These are phyloP conservation scores for Tachyglossus aculeatus DNA, from an alignment of 2,797 vertebrate genomes.

Conservation along the genomic window DNA sequence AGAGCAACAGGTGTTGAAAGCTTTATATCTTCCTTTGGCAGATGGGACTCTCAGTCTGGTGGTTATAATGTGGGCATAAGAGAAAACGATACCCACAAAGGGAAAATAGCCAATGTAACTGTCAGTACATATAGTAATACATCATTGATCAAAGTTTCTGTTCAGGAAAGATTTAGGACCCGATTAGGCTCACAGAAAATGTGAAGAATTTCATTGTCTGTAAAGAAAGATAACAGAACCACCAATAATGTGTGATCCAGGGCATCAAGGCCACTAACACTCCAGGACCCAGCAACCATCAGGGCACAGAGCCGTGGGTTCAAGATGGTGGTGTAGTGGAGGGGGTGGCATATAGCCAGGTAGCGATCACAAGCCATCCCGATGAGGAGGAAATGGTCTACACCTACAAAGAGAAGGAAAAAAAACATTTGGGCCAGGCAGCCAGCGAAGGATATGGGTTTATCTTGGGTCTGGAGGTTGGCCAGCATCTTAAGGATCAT, in stretches of 20 bases:
- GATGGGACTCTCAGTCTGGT: no score
- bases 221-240: slow-evolving; percentile 33
- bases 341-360: slow-evolving; percentile 67
- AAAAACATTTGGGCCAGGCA: slow-evolving; percentile 72
- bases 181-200: slow-evolving; percentile 55
- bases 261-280: slow-evolving; percentile 18
- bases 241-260: slow-evolving; percentile 37
- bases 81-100: no score
- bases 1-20: no score
- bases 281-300: slow-evolving; percentile 20
- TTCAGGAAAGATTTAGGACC: slow-evolving; percentile 39
- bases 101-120: no score
- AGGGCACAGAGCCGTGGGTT: slow-evolving; percentile 27
- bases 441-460: slow-evolving; percentile 30
- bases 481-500: slow-evolving; percentile 30
- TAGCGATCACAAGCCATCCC: slow-evolving; percentile 70
- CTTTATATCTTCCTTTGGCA: no score
- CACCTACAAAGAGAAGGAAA: slow-evolving; percentile 66
- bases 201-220: slow-evolving; percentile 23
- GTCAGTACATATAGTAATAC: no score
- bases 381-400: slow-evolving; percentile 71
- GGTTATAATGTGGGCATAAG: no score
- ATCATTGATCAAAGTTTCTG: slow-evolving; percentile 30
- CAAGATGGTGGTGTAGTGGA: slow-evolving; percentile 65
- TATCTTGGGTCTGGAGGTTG: slow-evolving; percentile 25